These are phyloP conservation scores for Ypsolopha sequella DNA, from an alignment of 2,888 invertebrate species.

Conservation along the genomic window DNA sequence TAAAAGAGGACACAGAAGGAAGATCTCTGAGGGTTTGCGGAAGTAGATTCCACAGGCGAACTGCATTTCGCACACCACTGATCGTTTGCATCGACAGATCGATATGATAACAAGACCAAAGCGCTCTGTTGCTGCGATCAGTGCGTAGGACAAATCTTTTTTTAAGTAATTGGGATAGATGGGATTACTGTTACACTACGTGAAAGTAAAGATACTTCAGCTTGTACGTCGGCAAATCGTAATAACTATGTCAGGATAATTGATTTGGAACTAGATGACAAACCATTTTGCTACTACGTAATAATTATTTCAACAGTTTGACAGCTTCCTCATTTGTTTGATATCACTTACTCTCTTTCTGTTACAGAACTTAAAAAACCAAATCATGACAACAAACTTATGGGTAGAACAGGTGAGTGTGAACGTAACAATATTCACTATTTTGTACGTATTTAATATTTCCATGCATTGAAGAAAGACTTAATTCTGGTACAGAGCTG, in stretches of 20 bases:
- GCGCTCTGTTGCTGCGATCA: too few relatives aligned
- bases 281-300: neutral
- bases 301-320: neutral
- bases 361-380: constrained; percentile 93
- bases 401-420: constrained; percentile 82
- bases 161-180: too few relatives aligned
- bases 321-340: neutral
- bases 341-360: constrained; percentile 19
- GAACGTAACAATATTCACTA: neutral
- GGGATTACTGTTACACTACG: neutral
- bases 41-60: too few relatives aligned
- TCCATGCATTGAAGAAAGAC: neutral
- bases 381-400: constrained; percentile 94
- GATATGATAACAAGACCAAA: too few relatives aligned
- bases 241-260: neutral
- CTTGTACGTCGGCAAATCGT: neutral
- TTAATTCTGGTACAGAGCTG: constrained; percentile 75
- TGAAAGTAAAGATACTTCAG: neutral
- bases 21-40: too few relatives aligned
- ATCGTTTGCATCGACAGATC: too few relatives aligned
- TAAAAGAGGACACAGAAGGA: too few relatives aligned
- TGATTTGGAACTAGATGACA: neutral
- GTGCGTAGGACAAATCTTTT: too few relatives aligned
- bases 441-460: neutral
- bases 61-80: too few relatives aligned